Evolutionary conservation across 2,797 vertebrate species (phyloP).

Genomic region (Artibeus jamaicensis): DNA sequence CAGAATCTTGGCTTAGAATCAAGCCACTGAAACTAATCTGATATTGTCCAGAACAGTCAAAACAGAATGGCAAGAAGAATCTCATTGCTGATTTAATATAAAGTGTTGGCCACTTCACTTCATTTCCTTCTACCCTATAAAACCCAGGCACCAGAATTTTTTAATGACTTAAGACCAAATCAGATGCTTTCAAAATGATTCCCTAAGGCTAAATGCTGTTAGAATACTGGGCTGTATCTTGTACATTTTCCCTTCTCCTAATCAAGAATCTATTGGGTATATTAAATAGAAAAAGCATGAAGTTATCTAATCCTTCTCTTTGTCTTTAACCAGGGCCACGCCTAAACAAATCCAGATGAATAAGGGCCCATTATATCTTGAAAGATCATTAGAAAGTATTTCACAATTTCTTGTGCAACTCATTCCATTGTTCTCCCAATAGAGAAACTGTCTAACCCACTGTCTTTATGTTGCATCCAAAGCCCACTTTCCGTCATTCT

Average conservation of each 20-base stretch:
- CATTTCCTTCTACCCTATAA: constrained; percentile 29
- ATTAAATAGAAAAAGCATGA: constrained; percentile 33
- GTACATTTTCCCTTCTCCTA: constrained; percentile 31
- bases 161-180: constrained; percentile 45
- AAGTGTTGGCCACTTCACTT: constrained; percentile 19
- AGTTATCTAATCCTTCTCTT: constrained; percentile 46
- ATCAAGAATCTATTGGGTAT: constrained; percentile 40
- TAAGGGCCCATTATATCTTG: constrained; percentile 46
- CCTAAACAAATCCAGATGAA: constrained; percentile 70
- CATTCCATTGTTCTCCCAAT: constrained; percentile 31
- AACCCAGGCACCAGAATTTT: constrained; percentile 40
- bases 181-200: constrained; percentile 49
- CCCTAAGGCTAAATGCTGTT: constrained; percentile 35
- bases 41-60: constrained; percentile 65
- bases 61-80: constrained; percentile 54
- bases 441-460: constrained; percentile 37
- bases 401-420: constrained; percentile 56
- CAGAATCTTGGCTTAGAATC: constrained; percentile 49
- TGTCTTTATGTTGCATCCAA: constrained; percentile 15
- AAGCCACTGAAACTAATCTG: constrained; percentile 69
- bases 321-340: constrained; percentile 47
- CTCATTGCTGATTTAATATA: constrained; percentile 18
- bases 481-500: constrained; percentile 41
- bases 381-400: constrained; percentile 55
- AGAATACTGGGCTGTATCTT: constrained; percentile 14